A percentile compares a stretch with the other conserved stretches of the same genome.
Evolutionary conservation across 2,797 vertebrate genomes (phyloP).

Genomic region (Emys orbicularis): DNA sequence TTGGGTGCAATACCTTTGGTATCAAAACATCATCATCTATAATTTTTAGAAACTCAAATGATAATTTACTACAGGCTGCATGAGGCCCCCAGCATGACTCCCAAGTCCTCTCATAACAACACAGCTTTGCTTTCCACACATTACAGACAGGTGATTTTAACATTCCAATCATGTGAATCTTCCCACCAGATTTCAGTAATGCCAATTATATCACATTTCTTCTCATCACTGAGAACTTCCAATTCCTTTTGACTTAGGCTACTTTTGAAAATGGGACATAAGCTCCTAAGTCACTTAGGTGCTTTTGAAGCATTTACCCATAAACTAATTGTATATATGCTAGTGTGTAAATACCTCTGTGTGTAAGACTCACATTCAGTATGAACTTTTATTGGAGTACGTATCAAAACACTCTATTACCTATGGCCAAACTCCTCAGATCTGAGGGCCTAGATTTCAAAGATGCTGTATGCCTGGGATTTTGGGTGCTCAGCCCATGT

Average conservation of each 20-base stretch:
- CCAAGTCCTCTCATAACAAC: not conserved
- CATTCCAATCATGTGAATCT: not conserved
- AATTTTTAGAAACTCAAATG: not conserved
- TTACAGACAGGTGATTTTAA: not conserved
- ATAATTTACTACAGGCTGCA: not conserved
- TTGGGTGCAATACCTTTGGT: not conserved
- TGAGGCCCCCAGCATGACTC: no score
- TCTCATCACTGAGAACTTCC: not conserved
- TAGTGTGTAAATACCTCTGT: not conserved
- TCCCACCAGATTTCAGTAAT: not conserved
- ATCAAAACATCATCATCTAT: not conserved
- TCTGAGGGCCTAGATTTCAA: slow-evolving; percentile 52
- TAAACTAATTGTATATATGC: slow-evolving; percentile 15
- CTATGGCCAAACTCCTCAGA: slow-evolving; percentile 60
- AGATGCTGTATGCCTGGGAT: slow-evolving; percentile 49
- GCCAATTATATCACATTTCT: not conserved
- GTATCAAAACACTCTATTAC: slow-evolving; percentile 61
- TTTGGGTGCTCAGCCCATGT: not conserved
- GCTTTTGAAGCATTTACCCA: not conserved
- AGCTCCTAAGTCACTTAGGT: not conserved
- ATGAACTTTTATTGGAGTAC: slow-evolving; percentile 50
- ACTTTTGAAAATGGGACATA: not conserved
- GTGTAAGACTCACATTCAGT: slow-evolving; percentile 59
- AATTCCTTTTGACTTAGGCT: not conserved
- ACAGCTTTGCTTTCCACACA: not conserved